A percentile compares a stretch with the other conserved stretches of the same genome.
These are phyloP conservation scores for Muscicapa comitata DNA, from an alignment of 2,797 vertebrate species.

Conservation along the genomic window DNA sequence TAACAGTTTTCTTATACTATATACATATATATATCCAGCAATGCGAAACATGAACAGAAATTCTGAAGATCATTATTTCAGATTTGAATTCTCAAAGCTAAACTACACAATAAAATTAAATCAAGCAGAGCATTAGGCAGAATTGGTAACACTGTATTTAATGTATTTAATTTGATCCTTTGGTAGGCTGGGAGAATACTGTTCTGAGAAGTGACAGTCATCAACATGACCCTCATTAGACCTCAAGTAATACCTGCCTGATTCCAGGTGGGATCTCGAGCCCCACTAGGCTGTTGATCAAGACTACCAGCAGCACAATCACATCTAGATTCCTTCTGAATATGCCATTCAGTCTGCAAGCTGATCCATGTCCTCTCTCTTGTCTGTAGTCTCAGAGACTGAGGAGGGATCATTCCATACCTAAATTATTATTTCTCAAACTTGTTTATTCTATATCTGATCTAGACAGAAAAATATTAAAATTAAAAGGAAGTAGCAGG, in stretches of 20 bases:
- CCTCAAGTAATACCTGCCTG: background rate
- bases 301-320: background rate
- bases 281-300: background rate
- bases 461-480: background rate
- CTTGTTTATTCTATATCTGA: background rate
- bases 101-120: background rate
- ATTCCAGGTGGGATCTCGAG: background rate
- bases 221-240: background rate
- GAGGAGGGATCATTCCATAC: background rate
- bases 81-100: background rate
- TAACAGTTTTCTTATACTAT: background rate
- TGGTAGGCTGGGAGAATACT: background rate
- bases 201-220: background rate
- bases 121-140: background rate
- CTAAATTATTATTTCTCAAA: background rate
- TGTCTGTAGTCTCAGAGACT: background rate
- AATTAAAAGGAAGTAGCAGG: background rate
- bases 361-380: background rate
- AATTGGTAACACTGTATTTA: background rate
- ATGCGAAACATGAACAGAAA: background rate
- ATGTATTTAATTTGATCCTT: background rate
- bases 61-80: background rate
- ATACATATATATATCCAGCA: background rate
- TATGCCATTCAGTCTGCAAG: background rate
- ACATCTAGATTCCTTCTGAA: background rate